Evolutionary conservation across 1,140 invertebrate species (phyloP), one percentile per base, ranked within the genome.

Genomic region (Rhagoletis zephyria): DNA sequence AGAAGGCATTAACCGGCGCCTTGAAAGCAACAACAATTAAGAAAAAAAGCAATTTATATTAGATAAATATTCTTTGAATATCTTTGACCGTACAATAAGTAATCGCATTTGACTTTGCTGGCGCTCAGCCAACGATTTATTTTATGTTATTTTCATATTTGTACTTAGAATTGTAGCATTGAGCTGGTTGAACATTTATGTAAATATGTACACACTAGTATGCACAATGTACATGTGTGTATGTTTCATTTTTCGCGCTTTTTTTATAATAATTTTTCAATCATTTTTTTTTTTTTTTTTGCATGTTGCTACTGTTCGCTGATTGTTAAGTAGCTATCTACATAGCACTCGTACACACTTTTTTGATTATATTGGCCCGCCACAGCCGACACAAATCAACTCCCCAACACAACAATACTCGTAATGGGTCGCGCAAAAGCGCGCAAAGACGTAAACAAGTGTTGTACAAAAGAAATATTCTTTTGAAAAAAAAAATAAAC

Each of bases 371-470:
- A 67, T 19, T 67, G 40, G 65, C 65, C 19, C 19, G n/a, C 42
- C 65, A 42, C 40, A 67, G 65, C 70, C 45, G 40, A 77, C 70
- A 77, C 40, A 77, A 74, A 77, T 77, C 70, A 77, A 77, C 30
- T 77, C 30, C 30, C 30, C 30, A 30, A 30, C 30, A 30, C 30
- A 30, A 30, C 30, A 30, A 30, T 30, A 30, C 30, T 16, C n/a
- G 42, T 30, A 77, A 77, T 77, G 42, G 14, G 70, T 4, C 16
- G 70, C 70, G 16, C n/a, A 30, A 56, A 81, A 59, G 19, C 74
- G 48, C 74, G 19, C 74, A 81, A 81, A 56, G 48, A 30, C 64
- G 74, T 81, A 81, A 81, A 81, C 74, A 81, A 81, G 45, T 81
- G 40, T 12, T n/a, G 14, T 5, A 81, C 48, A 81, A 81, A 42